Evolutionary conservation across 2,113 vertebrate species (phyloP), one percentile per base, ranked within the genome.

Genomic region (Anseranas semipalmata): DNA sequence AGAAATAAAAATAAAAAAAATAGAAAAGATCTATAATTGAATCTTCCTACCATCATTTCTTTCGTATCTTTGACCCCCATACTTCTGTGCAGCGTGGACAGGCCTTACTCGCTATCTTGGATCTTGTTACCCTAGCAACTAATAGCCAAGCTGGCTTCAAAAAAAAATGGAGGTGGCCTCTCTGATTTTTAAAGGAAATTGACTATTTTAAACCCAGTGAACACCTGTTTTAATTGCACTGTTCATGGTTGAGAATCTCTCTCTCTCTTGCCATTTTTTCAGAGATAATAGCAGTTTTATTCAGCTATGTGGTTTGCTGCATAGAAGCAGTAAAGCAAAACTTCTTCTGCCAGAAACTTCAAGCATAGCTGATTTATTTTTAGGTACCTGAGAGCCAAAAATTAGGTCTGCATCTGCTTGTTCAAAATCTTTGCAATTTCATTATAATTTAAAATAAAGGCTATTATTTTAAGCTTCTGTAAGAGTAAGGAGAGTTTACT

Each of bases 111-210:
- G 55, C 94, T 80, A 75, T 81, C 95, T 79, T 80, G 83, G 65
- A 74, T 93, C 94, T 94, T 93, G 98, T 98, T 98, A 96, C 97
- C 97, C 91, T 98, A 96, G 98, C 95, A 97, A 98, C 97, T 98
- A 98, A 98, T 97, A 98, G 97, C 93, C 92, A 95, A 81, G 96
- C 93, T 93, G 70, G 71, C 86, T 93, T 97, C 16, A 84, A 96
- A 46, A 97, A 20, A 91, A 89, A 43, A 97, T 95, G 96, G 95
- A 96, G 63, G 86, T 97, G 65, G 94, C 83, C 70, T 96, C 76
- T 95, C 85, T 14, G 43, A 88, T 95, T 97, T 97, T 96, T 97
- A 94, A 95, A 98, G 91, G 95, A 97, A 98, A 98, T 96, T 89
- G 97, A 87, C 90, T 97, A 90, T 94, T 97, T 96, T 93, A 96